Evolutionary conservation across 2,888 invertebrate species (phyloP).

Genomic region (Augiades crinisus): DNA sequence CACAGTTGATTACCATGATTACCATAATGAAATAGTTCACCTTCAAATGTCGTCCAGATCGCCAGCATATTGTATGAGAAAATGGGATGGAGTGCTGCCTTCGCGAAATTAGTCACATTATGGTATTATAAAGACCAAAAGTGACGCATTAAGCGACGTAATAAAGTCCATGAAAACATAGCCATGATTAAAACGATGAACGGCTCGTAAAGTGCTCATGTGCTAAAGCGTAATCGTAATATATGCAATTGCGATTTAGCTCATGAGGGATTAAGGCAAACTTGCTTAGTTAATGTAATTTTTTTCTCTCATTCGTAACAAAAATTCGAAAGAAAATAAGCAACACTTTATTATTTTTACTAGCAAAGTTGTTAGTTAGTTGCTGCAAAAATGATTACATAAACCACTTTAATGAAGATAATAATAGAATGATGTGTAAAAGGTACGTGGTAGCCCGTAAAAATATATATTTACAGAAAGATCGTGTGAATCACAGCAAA

Average conservation of each 20-base stretch:
- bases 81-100: background rate
- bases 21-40: background rate
- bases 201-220: conserved; percentile 13
- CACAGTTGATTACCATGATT: too few species aligned
- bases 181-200: conserved; percentile 33
- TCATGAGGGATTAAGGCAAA: too few species aligned
- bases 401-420: background rate
- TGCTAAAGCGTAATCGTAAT: background rate
- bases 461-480: conserved; percentile 25
- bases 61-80: too few species aligned
- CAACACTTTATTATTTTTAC: too few species aligned
- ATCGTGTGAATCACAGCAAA: conserved; percentile 22
- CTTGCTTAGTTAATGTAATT: too few species aligned
- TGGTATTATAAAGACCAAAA: conserved; percentile 31
- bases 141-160: conserved; percentile 51
- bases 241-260: too few species aligned
- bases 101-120: background rate
- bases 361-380: too few species aligned
- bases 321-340: too few species aligned
- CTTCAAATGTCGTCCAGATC: background rate
- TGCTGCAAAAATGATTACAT: too few species aligned
- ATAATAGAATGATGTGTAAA: background rate
- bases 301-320: too few species aligned
- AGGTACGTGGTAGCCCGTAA: conserved; percentile 5
- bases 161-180: conserved; percentile 39